phyloP scores from a whole-genome alignment of 2,888 invertebrate genomes.

The Pandemis corylana region DNA sequence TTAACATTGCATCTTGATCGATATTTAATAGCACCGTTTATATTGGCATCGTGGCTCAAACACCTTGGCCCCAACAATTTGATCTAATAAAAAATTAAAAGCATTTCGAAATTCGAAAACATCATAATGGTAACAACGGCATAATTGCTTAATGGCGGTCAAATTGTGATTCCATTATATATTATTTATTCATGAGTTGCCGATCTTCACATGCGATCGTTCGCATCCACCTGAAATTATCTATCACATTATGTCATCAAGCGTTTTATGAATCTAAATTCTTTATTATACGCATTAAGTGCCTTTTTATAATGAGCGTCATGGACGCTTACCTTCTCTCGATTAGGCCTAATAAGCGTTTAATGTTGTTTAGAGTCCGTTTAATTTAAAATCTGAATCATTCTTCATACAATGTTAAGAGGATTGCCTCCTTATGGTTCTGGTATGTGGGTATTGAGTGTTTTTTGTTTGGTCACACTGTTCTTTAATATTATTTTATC shows the following conservation, averaged over 20 bases:
- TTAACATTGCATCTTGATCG: conserved; percentile 63
- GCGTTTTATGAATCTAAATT: conserved; percentile 80
- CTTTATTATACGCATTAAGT: conserved; percentile 77
- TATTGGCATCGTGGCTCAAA: conserved; percentile 63
- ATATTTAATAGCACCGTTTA: conserved; percentile 78
- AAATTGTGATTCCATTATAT: conserved; percentile 73
- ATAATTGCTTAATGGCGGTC: conserved; percentile 82
- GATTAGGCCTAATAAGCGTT: conserved; percentile 75
- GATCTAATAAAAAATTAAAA: conserved; percentile 83
- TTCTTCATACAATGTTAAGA: not conserved
- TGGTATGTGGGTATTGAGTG: not conserved
- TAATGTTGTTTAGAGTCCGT: conserved; percentile 59
- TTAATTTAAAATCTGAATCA: conserved; percentile 28
- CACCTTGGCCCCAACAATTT: conserved; percentile 77
- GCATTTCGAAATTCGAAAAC: conserved; percentile 81
- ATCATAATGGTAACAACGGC: conserved; percentile 78
- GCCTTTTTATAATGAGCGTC: conserved; percentile 72
- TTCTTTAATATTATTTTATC: no score
- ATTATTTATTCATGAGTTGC: conserved; percentile 82
- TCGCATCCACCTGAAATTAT: conserved; percentile 77
- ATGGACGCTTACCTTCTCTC: conserved; percentile 73
- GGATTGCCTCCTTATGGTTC: not conserved
- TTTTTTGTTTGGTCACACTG: not conserved
- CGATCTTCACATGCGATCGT: conserved; percentile 72
- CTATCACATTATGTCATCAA: conserved; percentile 82